A percentile compares a stretch with the other conserved stretches of the same genome.
phyloP scores from a whole-genome alignment of 2,113 vertebrate genomes.

The Actenoides lindsayi region DNA sequence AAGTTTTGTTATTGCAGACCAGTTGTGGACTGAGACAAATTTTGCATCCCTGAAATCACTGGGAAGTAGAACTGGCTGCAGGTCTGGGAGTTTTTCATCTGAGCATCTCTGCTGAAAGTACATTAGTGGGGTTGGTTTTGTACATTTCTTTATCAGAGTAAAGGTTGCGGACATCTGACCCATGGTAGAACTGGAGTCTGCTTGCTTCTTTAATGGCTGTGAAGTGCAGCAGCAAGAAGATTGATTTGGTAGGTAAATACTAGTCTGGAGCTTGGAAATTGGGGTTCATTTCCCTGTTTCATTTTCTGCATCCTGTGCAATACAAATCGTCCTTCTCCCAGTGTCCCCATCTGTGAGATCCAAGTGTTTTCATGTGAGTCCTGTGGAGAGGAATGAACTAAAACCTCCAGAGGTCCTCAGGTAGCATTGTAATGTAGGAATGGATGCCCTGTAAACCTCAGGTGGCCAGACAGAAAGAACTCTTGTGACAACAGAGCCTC shows the following conservation, averaged over 20 bases:
- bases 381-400: neutral
- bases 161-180: neutral
- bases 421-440: neutral
- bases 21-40: neutral
- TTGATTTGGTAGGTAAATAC: neutral
- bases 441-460: neutral
- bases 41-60: neutral
- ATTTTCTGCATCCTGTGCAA: neutral
- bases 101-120: neutral
- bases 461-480: conserved; percentile 6
- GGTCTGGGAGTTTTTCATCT: neutral
- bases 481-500: neutral
- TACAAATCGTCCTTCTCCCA: too few species aligned
- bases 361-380: neutral
- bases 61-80: neutral
- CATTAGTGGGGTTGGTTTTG: neutral
- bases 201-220: neutral
- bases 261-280: neutral
- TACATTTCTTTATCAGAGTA: neutral
- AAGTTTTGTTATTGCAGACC: neutral
- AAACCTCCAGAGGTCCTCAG: neutral
- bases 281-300: neutral
- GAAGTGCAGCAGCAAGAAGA: neutral
- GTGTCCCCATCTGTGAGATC: neutral
- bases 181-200: accelerated